Evolutionary conservation across 2,113 vertebrate species (phyloP).

Genomic region (human (Homo sapiens)): GRCh38 chr13:105635001-105635500

Average conservation of each 20-base stretch:
- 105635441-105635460: slow-evolving; percentile 63
- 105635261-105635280: slow-evolving; percentile 25
- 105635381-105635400: slow-evolving; percentile 52
- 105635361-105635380: slow-evolving; percentile 14
- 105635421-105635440: slow-evolving; percentile 50
- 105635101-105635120: slow-evolving; percentile 50
- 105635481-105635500: slow-evolving; percentile 69
- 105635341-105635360: slow-evolving; percentile 6
- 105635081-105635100: slow-evolving; percentile 47
- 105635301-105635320: background rate
- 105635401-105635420: slow-evolving; percentile 54
- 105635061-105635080: background rate
- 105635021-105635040: background rate
- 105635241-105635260: slow-evolving; percentile 23
- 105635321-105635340: slow-evolving; percentile 1
- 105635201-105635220: slow-evolving; percentile 42
- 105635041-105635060: slow-evolving; percentile 23
- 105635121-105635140: slow-evolving; percentile 46
- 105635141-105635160: slow-evolving; percentile 65
- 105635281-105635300: slow-evolving; percentile 24
- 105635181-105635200: background rate
- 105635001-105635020: slow-evolving; percentile 6
- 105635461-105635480: slow-evolving; percentile 73
- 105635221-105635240: slow-evolving; percentile 48
- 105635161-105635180: slow-evolving; percentile 27